Percentiles rank a stretch among this genome's conserved stretches.
Evolutionary conservation across 2,113 vertebrate species (phyloP).

Genomic region (Oceanites oceanicus): DNA sequence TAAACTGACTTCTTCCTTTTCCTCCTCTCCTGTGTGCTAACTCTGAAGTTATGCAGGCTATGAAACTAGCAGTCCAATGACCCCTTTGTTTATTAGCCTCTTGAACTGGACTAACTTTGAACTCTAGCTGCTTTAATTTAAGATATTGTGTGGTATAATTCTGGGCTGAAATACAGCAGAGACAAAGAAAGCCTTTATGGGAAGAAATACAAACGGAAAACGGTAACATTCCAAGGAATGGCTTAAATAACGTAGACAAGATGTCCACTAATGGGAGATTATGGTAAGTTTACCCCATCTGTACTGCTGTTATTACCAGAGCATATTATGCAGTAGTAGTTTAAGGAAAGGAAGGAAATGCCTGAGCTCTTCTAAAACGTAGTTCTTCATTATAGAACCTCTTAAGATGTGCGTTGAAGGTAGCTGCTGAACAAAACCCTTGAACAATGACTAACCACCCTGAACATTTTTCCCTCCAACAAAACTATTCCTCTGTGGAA

Average conservation of each 20-base stretch:
- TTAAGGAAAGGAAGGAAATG: neutral
- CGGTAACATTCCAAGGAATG: neutral
- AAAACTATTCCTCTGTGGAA: neutral
- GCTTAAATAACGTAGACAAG: neutral
- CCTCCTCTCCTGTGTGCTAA: neutral
- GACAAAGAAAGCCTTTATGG: neutral
- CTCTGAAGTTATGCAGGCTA: neutral
- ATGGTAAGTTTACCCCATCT: neutral
- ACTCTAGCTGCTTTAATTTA: neutral
- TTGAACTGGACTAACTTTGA: constrained; percentile 8
- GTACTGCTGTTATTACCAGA: neutral
- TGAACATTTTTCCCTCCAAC: neutral
- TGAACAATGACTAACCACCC: neutral
- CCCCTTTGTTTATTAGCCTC: neutral
- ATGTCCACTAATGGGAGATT: neutral
- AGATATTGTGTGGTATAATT: neutral
- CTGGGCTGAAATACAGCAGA: neutral
- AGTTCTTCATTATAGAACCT: neutral
- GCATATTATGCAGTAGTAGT: neutral
- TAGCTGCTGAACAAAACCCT: neutral
- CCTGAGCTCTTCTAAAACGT: neutral
- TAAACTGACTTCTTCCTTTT: neutral
- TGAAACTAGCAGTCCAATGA: neutral
- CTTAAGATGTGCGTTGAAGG: neutral
- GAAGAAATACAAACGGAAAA: neutral